phyloP scores from a whole-genome alignment of 2,113 vertebrate species.

The Noctilio leporinus region DNA sequence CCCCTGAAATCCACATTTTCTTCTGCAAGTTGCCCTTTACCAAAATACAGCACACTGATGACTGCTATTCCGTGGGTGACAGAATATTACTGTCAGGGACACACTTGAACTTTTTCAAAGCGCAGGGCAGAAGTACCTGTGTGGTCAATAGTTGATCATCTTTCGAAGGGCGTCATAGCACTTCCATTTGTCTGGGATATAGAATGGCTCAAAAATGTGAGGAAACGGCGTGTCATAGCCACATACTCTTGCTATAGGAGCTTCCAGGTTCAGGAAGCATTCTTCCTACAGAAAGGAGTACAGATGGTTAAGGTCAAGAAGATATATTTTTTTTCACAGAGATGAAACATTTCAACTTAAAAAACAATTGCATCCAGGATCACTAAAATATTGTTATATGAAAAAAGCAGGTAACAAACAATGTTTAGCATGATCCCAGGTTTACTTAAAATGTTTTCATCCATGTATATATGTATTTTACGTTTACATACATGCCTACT shows the following conservation, averaged over 20 bases:
- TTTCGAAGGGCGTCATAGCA: conserved; percentile 94
- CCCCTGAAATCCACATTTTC: not conserved
- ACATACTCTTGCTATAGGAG: conserved; percentile 94
- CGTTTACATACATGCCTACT: not conserved
- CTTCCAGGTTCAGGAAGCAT: conserved; percentile 97
- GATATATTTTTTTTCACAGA: not conserved
- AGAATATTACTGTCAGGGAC: accelerated
- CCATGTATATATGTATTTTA: not conserved
- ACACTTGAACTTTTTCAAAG: not conserved
- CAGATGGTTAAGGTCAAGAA: conserved; percentile 40
- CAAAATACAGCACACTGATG: not conserved
- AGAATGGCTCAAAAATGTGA: conserved; percentile 97
- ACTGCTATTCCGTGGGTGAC: not conserved
- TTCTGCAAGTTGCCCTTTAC: not conserved
- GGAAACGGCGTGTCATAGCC: conserved; percentile 98
- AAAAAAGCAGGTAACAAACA: not conserved
- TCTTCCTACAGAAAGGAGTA: conserved; percentile 86
- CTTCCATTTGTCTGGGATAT: conserved; percentile 99
- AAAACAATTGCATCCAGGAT: not conserved
- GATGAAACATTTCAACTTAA: conserved; percentile 41
- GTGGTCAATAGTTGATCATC: conserved; percentile 94
- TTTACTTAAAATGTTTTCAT: not conserved
- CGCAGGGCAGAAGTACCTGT: conserved; percentile 63
- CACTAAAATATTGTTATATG: not conserved
- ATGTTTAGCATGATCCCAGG: not conserved